Base-by-base conservation (phyloP, 2,888 invertebrate species). In the Zygaena filipendulae region DNA sequence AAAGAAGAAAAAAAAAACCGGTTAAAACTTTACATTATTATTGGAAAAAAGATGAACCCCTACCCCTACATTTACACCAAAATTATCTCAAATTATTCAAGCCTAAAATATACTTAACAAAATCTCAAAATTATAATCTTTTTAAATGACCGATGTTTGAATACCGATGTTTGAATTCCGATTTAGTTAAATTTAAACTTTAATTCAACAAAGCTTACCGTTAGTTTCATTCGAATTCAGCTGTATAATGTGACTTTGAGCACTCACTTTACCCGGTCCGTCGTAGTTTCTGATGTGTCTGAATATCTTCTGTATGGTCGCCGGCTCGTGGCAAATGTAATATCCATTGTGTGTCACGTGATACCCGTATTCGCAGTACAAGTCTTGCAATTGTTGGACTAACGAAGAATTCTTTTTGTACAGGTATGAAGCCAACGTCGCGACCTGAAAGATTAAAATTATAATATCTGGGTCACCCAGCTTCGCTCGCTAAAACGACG, bases 261-360 rank as follows among this genome's bases (percentile, higher is more conserved):
- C n/a, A 61, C 80, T 82, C 52, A 90, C 90, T 49, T 80, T 71
- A 30, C 84, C 81, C 1, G 80, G 64, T 2, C 82, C 85, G 18
- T 82, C 67, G 41, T 82, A 92, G 60, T 90, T 92, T 36, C 97
- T 82, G 14, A 98, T 82, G 29, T 89, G 79, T 4, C 90, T 81
- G 61, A 98, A 98, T 58, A 98, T 91, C 30, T 63, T 64, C 40
- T 83, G 82, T 27, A 92, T 90, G 6, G 81, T 79, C 2, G 72
- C 63, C 1, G 84, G 82, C 12, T 96, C 90, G 51, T 91, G 82
- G 59, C 95, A 95, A 36, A 95, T 84, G 71, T 87, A 95, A 68
- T 99, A 99, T 0, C 93, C 92, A 68, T 94, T 95, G 38, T 87
- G 82, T 4, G 89, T 88, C 13, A 92, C 82, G 68, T 99, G 98